Evolutionary conservation across 2,113 vertebrate species (phyloP).

Genomic region (Zosterops hypoxanthus): DNA sequence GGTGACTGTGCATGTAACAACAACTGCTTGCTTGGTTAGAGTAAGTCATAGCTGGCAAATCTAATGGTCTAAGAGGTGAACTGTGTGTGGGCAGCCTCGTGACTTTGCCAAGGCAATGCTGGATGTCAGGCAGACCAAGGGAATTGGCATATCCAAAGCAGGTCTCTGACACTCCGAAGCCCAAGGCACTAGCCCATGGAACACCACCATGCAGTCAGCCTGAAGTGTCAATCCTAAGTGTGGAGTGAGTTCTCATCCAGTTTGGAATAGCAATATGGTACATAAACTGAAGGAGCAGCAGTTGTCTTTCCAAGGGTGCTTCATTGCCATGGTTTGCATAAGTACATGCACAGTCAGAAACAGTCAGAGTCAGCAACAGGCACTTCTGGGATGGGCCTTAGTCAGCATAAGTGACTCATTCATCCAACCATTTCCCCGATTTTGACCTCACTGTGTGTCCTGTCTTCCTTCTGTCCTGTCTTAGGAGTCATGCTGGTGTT

Average conservation of each 20-base stretch:
- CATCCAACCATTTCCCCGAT: background rate
- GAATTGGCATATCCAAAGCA: background rate
- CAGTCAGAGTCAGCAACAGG: background rate
- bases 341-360: background rate
- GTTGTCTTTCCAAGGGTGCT: background rate
- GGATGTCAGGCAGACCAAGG: background rate
- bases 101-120: background rate
- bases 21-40: background rate
- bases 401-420: background rate
- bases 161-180: background rate
- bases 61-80: background rate
- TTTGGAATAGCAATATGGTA: background rate
- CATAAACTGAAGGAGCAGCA: background rate
- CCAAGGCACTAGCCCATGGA: background rate
- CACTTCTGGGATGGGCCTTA: background rate
- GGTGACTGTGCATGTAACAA: background rate
- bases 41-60: background rate
- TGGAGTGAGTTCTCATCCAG: background rate
- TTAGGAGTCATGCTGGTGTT: background rate
- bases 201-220: background rate
- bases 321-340: background rate
- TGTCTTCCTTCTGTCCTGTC: background rate
- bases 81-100: background rate
- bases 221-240: background rate
- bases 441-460: background rate